These are phyloP conservation scores for Anolis apletophallus DNA, from an alignment of 2,797 vertebrate genomes.

Conservation along the genomic window DNA sequence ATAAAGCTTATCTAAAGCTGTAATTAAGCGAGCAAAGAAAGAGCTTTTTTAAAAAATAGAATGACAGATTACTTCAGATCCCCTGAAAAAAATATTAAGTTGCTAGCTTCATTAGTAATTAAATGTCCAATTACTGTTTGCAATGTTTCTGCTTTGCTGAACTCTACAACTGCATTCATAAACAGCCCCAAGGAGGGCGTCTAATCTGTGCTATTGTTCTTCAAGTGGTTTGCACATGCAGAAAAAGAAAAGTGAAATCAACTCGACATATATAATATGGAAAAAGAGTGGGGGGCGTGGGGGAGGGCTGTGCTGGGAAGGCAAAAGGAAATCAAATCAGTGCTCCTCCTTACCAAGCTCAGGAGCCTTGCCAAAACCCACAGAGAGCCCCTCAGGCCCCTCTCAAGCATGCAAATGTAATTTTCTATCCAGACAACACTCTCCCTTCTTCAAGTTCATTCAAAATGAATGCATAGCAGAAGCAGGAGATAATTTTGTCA, in stretches of 20 bases:
- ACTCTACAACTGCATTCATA: conserved; percentile 79
- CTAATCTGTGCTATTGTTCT: conserved; percentile 84
- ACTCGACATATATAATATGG: conserved; percentile 75
- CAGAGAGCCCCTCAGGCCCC: conserved; percentile 79
- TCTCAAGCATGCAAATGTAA: conserved; percentile 84
- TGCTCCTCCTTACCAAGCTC: conserved; percentile 61
- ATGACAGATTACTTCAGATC: conserved; percentile 75
- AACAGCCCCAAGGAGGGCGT: conserved; percentile 78
- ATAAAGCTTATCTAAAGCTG: conserved; percentile 67
- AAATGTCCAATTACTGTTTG: conserved; percentile 78
- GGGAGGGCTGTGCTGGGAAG: conserved; percentile 63
- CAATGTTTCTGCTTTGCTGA: conserved; percentile 80
- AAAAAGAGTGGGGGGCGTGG: conserved; percentile 66
- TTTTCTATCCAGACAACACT: conserved; percentile 82
- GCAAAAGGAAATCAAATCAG: conserved; percentile 76
- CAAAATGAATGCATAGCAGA: conserved; percentile 75
- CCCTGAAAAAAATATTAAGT: conserved; percentile 66
- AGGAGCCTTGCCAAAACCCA: conserved; percentile 79
- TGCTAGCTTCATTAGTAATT: conserved; percentile 79
- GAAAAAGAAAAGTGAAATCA: conserved; percentile 78
- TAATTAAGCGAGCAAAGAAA: conserved; percentile 69
- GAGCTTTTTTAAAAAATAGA: conserved; percentile 54
- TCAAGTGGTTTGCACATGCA: conserved; percentile 81
- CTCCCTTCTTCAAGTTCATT: conserved; percentile 57
- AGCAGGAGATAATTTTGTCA: conserved; percentile 77